Evolutionary conservation across 2,888 invertebrate genomes (phyloP).

Genomic region (Blomia tropicalis): DNA sequence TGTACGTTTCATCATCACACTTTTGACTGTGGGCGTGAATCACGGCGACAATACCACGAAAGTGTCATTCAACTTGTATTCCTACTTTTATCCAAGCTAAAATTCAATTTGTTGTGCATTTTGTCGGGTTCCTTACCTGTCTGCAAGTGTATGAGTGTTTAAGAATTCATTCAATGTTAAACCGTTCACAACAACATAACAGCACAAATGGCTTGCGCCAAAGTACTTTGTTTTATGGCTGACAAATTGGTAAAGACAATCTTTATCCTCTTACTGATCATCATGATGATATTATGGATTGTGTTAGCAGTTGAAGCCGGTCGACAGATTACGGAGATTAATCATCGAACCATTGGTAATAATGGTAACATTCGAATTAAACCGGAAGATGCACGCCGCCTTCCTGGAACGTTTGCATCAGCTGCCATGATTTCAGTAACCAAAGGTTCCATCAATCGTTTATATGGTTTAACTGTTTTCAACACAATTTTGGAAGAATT

Average conservation of each 20-base stretch:
- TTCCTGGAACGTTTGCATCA: background rate
- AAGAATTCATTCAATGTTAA: no score
- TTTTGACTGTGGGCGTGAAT: no score
- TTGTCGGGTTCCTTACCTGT: no score
- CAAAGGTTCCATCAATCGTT: background rate
- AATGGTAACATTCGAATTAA: background rate
- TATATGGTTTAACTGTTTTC: slow-evolving; percentile 11
- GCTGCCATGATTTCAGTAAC: background rate
- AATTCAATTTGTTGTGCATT: no score
- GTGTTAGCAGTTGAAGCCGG: slow-evolving; percentile 1
- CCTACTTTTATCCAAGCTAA: background rate
- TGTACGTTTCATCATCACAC: no score
- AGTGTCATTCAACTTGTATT: background rate
- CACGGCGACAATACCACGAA: no score
- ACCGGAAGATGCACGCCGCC: slow-evolving; percentile 13
- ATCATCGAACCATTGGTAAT: background rate
- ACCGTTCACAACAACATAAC: no score
- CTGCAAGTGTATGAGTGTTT: no score
- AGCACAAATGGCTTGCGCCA: background rate
- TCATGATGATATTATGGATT: slow-evolving; percentile 23
- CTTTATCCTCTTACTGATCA: background rate
- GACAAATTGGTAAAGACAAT: background rate
- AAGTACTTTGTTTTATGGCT: background rate
- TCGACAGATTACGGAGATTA: background rate
- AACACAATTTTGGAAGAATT: slow-evolving; percentile 19